Evolutionary conservation across 2,797 vertebrate genomes (phyloP).

Genomic region (Neostethus bicornis): DNA sequence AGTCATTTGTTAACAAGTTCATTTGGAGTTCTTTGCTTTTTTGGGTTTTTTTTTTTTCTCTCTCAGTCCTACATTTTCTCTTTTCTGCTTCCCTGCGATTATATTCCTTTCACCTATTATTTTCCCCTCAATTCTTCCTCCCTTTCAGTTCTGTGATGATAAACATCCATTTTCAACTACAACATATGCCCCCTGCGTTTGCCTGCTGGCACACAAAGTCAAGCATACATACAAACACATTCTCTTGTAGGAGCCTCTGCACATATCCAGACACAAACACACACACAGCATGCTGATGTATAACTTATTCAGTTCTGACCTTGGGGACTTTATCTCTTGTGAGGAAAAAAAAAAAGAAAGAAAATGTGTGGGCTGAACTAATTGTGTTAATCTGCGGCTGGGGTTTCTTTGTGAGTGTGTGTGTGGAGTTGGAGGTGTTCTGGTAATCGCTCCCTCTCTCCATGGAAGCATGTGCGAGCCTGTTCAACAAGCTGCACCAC

Average conservation of each 20-base stretch:
- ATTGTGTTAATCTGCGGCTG: conserved; percentile 63
- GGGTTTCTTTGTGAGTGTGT: conserved; percentile 30
- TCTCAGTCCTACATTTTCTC: conserved; percentile 32
- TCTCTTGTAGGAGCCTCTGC: conserved; percentile 20
- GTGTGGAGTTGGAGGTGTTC: conserved; percentile 30
- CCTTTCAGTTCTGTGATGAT: conserved; percentile 63
- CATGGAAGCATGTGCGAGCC: conserved; percentile 56
- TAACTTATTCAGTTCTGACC: conserved; percentile 74
- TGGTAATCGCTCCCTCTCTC: conserved; percentile 47
- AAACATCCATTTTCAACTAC: conserved; percentile 79
- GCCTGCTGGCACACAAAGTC: conserved; percentile 64
- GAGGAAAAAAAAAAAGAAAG: conserved; percentile 34
- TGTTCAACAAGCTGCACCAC: conserved; percentile 66
- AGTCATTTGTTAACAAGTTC: conserved; percentile 3
- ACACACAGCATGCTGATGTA: conserved; percentile 55
- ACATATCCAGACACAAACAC: conserved; percentile 16
- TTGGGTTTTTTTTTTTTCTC: conserved; percentile 10
- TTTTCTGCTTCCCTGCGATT: conserved; percentile 46
- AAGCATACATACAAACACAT: conserved; percentile 51
- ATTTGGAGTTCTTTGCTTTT: conserved; percentile 12
- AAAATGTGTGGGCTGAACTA: conserved; percentile 54
- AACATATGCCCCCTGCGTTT: conserved; percentile 72
- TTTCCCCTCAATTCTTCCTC: conserved; percentile 44
- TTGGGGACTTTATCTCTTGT: conserved; percentile 69
- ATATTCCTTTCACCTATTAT: conserved; percentile 32